Conservation (phyloP, 2,113 vertebrate species). For the Zonotrichia leucophrys region DNA sequence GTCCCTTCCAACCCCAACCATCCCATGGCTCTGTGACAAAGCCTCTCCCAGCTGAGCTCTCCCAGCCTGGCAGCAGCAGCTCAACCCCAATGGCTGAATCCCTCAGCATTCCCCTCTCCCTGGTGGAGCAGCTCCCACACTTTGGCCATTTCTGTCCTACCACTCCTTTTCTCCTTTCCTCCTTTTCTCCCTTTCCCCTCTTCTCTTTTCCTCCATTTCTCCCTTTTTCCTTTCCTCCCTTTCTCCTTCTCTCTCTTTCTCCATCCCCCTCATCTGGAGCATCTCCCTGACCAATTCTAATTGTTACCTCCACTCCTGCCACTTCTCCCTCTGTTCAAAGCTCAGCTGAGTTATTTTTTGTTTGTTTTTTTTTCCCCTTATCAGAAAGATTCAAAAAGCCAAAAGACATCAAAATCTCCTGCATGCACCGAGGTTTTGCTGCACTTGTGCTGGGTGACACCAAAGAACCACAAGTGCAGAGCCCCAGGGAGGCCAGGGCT, state of each 20-base stretch:
- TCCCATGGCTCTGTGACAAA: too few relatives aligned
- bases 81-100: neutral
- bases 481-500: slow-evolving; percentile 52
- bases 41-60: too few relatives aligned
- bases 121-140: neutral
- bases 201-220: too few relatives aligned
- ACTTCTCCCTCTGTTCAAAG: neutral
- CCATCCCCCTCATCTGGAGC: neutral
- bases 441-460: slow-evolving; percentile 37
- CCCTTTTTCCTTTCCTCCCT: too few relatives aligned
- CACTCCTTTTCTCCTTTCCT: neutral
- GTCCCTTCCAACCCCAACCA: too few relatives aligned
- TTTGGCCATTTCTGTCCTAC: neutral
- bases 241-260: neutral
- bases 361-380: neutral
- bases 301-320: neutral
- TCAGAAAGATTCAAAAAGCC: neutral
- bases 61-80: neutral
- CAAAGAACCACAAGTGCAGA: slow-evolving; percentile 33
- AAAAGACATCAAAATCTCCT: neutral
- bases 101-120: neutral
- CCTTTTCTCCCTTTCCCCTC: too few relatives aligned
- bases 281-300: neutral
- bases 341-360: rapidly evolving
- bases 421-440: neutral